phyloP scores from a whole-genome alignment of 1,140 invertebrate genomes.

The Drosophila tristis region DNA sequence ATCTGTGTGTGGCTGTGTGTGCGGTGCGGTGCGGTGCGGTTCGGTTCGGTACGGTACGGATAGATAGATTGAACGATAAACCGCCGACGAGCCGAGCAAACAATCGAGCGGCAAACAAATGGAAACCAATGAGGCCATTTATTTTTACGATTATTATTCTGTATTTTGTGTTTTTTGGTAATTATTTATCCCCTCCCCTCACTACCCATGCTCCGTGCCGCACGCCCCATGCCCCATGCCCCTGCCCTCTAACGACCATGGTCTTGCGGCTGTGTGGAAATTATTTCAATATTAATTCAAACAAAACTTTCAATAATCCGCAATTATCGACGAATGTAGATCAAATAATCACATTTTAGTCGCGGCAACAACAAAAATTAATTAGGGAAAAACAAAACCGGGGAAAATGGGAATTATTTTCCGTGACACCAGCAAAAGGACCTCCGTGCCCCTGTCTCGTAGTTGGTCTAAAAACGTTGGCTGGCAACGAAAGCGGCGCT shows the following conservation, averaged over 20 bases:
- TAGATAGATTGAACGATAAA: conserved; percentile 31
- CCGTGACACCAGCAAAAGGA: conserved; percentile 46
- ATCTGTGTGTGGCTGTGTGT: not conserved
- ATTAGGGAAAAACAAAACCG: conserved; percentile 66
- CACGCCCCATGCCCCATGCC: not conserved
- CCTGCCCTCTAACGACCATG: not conserved
- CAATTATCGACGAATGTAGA: conserved; percentile 77
- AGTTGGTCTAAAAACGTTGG: conserved; percentile 31
- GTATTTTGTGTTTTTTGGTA: conserved; percentile 44
- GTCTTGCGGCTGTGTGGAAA: conserved; percentile 35
- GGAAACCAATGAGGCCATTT: conserved; percentile 52
- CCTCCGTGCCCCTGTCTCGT: conserved; percentile 15
- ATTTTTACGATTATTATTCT: conserved; percentile 54
- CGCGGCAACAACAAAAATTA: conserved; percentile 55
- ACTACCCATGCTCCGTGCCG: not conserved
- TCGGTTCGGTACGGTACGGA: not conserved
- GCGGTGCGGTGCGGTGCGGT: not conserved
- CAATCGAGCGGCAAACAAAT: conserved; percentile 18
- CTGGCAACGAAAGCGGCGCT: conserved; percentile 41
- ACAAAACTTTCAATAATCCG: conserved; percentile 81
- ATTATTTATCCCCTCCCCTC: conserved; percentile 62
- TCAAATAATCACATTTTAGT: conserved; percentile 77
- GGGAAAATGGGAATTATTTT: conserved; percentile 61
- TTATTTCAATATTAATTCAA: conserved; percentile 81
- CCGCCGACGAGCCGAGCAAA: conserved; percentile 6